Evolutionary conservation across 2,113 vertebrate species (phyloP), one percentile per base, ranked within the genome.

Genomic region (Bettongia penicillata): DNA sequence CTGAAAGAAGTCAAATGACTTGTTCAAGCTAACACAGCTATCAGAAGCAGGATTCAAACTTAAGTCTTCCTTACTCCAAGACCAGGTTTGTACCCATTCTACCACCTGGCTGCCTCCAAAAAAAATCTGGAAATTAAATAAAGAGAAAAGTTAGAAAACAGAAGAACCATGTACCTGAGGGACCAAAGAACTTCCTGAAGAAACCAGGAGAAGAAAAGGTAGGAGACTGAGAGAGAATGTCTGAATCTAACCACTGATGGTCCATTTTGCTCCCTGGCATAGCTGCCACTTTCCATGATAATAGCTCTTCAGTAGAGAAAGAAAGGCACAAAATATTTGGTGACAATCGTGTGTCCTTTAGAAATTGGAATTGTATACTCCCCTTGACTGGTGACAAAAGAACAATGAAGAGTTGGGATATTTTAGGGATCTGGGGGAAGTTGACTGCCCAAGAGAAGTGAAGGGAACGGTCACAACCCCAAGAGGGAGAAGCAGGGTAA

Each of bases 321-420:
- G 61, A 90, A 92, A 57, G 94, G 47, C 84, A 92, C 95, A 19
- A 94, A 90, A 57, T 94, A 94, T 93, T 52, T 90, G 95, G 89
- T 90, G 96, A 91, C 92, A 92, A 49, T 89, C 93, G 91, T n/a
- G 94, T 93, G 95, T 55, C 95, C 93, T 97, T 97, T 52, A 96
- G 94, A 94, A 97, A 97, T 98, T 92, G 91, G 97, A 96, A 97
- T 93, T 47, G 61, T 94, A 95, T 12, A 94, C 90, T 95, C 95
- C 89, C 93, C 96, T 24, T 8, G 90, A 95, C 61, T 95, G 47
- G 37, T 95, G n/a, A 53, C 90, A 92, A 90, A 47, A 31, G 3
- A 24, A 53, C 23, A 24, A 53, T 24, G 8, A 57, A 57, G 26
- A 28, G 77, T 91, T 96, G 92, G 49, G n/a, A 84, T 95, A 55